Base-by-base conservation (phyloP, 2,888 invertebrate genomes). In the Eueremaeus valkanovi region DNA sequence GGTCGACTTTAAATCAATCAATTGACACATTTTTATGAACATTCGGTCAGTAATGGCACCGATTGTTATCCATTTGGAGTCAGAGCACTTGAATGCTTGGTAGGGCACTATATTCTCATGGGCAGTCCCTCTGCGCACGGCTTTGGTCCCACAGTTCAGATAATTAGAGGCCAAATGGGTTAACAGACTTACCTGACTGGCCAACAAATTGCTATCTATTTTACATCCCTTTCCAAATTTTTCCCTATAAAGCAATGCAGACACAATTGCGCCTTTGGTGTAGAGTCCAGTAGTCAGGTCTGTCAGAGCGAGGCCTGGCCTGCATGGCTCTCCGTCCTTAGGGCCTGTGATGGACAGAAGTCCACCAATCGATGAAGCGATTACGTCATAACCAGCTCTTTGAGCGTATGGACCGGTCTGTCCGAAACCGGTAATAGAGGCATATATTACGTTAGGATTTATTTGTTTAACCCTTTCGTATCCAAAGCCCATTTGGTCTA, bases 61-160 rank as follows among this genome's bases (percentile, higher is more conserved):
- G 3, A 96, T 86, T 0, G 96, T 92, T 74, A 95, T 87, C 81
- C 90, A 90, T 13, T 81, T 80, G 0, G 92, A 91, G 82, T 94
- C 90, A 81, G 87, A 87, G 0, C 94, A 92, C 81, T 88, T 86
- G 81, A 96, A 97, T 3, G 92, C 89, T 86, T 96, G 90, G 82
- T 98, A 97, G 0, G 97, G 97, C 0, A 97, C 97, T 77, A 98
- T 90, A 82, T 92, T 95, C 77, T 90, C 91, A 83, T 98, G 97
- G 0, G 92, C 92, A 0, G 95, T 95, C n/a, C 97, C 97, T 89
- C 90, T 91, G 73, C 92, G 86, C 76, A 87, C 85, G 0, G 90
- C 91, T 81, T 93, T 92, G 31, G 87, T 86, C 0, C 90, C 90
- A 68, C 89, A 90, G 83, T 97, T 98, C 36, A 98, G 85, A 83